A percentile compares a stretch with the other conserved stretches of the same genome.
Conservation (phyloP, 2,113 vertebrate species). For the Vulpes ferrilata region DNA sequence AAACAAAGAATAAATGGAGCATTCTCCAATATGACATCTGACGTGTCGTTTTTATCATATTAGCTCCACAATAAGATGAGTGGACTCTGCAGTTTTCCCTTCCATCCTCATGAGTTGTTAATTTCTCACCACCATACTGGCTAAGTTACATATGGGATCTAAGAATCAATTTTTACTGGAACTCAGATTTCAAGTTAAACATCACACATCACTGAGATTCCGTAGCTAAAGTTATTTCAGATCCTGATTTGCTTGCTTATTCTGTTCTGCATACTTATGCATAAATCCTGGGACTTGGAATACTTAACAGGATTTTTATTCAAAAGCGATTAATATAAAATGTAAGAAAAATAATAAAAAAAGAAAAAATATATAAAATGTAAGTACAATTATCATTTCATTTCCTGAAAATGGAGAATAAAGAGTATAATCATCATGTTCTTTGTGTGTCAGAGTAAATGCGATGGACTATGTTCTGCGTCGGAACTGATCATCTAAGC, state of each 20-base stretch:
- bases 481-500: constrained; percentile 14
- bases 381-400: neutral
- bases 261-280: neutral
- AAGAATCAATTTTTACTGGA: constrained; percentile 52
- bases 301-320: constrained; percentile 51
- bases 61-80: neutral
- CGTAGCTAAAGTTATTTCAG: neutral
- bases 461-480: neutral
- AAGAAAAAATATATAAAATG: neutral
- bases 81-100: neutral
- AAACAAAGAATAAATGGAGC: neutral
- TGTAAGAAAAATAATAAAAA: neutral
- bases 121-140: neutral
- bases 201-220: neutral
- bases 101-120: neutral
- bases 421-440: neutral
- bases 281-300: neutral
- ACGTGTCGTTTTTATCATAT: constrained; percentile 16
- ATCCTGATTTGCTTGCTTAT: neutral
- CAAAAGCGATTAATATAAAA: neutral
- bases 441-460: constrained; percentile 6
- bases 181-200: constrained; percentile 34
- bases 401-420: constrained; percentile 15
- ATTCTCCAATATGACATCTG: neutral
- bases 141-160: neutral